A percentile compares a stretch with the other conserved stretches of the same genome.
Conservation (phyloP, 2,113 vertebrate species). For the Benitochromis conjunctus region DNA sequence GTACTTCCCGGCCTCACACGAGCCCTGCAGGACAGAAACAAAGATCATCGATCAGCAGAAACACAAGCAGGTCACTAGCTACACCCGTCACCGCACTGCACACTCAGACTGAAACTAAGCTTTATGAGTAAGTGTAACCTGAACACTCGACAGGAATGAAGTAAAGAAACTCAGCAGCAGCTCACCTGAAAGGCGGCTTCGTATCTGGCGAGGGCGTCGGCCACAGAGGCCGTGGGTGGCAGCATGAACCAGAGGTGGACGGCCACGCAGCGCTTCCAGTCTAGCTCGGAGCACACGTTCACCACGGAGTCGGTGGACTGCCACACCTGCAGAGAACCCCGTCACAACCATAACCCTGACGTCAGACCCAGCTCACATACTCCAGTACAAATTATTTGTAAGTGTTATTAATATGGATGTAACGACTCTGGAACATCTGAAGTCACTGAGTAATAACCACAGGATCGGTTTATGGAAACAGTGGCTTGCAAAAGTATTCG, state of each 20-base stretch:
- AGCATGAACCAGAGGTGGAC: slow-evolving; percentile 95
- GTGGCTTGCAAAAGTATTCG: no score
- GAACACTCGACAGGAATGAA: accelerated
- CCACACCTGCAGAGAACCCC: slow-evolving; percentile 81
- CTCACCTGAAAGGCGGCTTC: slow-evolving; percentile 88
- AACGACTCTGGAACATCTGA: neutral
- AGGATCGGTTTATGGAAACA: accelerated
- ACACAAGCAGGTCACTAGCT: accelerated
- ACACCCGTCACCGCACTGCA: neutral
- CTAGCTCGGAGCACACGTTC: slow-evolving; percentile 85
- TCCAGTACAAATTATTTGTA: accelerated
- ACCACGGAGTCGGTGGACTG: slow-evolving; percentile 79
- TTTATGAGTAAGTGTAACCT: neutral
- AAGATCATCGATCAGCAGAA: neutral
- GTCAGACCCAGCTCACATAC: neutral
- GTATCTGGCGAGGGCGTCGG: slow-evolving; percentile 83
- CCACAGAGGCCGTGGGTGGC: slow-evolving; percentile 87
- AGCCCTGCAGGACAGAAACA: slow-evolving; percentile 65
- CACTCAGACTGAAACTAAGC: accelerated
- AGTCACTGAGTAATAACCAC: neutral
- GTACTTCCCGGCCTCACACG: slow-evolving; percentile 74
- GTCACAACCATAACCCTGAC: neutral
- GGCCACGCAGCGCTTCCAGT: slow-evolving; percentile 92
- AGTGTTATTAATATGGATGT: neutral
- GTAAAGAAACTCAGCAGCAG: neutral